A percentile compares a stretch with the other conserved stretches of the same genome.
Evolutionary conservation across 2,797 vertebrate species (phyloP).

Genomic region (Tapera naevia): DNA sequence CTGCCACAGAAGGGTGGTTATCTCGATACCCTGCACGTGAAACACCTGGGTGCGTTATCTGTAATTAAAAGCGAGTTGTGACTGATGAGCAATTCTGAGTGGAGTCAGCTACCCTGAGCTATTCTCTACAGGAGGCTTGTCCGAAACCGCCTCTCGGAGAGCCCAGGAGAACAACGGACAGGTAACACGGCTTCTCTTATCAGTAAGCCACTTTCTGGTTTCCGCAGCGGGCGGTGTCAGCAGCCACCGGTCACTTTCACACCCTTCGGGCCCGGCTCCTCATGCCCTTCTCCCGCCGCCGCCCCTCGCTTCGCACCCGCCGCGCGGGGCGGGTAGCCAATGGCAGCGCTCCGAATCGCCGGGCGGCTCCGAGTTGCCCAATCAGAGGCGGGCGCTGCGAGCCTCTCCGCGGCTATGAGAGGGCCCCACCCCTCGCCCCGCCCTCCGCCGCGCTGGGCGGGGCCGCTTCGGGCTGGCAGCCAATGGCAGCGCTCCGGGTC

Average conservation of each 20-base stretch:
- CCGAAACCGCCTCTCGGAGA: neutral
- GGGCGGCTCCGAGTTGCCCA: neutral
- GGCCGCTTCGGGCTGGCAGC: neutral
- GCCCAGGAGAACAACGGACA: neutral
- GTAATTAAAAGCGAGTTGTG: neutral
- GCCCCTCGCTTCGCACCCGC: neutral
- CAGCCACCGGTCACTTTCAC: rapidly evolving
- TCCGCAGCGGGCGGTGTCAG: rapidly evolving
- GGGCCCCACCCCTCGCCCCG: neutral
- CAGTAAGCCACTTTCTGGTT: neutral
- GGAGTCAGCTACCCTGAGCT: too few relatives aligned
- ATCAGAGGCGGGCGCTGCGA: rapidly evolving
- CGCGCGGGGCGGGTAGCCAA: neutral
- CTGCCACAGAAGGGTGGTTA: neutral
- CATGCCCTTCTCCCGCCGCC: neutral
- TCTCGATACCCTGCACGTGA: neutral
- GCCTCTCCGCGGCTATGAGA: neutral
- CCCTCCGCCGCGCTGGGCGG: too few relatives aligned
- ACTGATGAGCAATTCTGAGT: neutral
- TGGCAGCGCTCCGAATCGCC: neutral
- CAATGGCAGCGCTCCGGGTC: neutral
- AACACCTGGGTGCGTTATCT: rapidly evolving
- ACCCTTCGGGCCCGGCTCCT: rapidly evolving
- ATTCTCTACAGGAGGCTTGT: neutral
- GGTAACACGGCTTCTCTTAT: neutral